These are phyloP conservation scores for Otus scops DNA, from an alignment of 2,797 vertebrate species.

Conservation along the genomic window DNA sequence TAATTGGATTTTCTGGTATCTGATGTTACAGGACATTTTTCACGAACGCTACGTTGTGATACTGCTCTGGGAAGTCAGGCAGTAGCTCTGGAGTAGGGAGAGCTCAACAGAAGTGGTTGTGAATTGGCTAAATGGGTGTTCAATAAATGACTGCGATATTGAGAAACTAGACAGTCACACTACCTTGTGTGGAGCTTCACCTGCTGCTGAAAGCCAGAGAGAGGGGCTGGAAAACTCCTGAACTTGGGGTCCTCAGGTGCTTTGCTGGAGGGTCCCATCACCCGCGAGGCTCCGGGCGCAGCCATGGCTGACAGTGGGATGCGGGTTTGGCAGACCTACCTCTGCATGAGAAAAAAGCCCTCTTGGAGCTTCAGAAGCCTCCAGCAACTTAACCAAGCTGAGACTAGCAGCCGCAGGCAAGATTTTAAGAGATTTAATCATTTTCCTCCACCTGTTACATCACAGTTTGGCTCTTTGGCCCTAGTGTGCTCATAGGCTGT, in stretches of 20 bases:
- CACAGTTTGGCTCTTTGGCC: not conserved
- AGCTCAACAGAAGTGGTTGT: accelerated
- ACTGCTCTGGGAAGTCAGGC: not conserved
- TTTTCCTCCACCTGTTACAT: not conserved
- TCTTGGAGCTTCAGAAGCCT: not conserved
- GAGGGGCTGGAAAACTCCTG: not conserved
- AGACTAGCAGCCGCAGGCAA: not conserved
- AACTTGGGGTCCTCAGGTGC: accelerated
- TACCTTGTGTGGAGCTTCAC: not conserved
- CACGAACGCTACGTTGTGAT: accelerated
- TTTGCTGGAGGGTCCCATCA: not conserved
- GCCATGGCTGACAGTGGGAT: accelerated
- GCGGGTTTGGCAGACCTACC: accelerated
- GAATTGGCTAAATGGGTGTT: not conserved
- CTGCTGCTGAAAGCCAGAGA: not conserved
- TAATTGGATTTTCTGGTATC: not conserved
- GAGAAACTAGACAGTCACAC: not conserved
- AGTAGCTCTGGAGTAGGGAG: not conserved
- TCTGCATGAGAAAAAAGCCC: not conserved
- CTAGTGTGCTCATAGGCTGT: accelerated
- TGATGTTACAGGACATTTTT: not conserved
- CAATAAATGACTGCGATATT: accelerated
- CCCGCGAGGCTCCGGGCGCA: accelerated
- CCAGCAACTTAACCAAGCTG: not conserved
- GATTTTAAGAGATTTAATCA: not conserved